Conservation (phyloP, 2,113 vertebrate species). For the Poeciliopsis retropinna region DNA sequence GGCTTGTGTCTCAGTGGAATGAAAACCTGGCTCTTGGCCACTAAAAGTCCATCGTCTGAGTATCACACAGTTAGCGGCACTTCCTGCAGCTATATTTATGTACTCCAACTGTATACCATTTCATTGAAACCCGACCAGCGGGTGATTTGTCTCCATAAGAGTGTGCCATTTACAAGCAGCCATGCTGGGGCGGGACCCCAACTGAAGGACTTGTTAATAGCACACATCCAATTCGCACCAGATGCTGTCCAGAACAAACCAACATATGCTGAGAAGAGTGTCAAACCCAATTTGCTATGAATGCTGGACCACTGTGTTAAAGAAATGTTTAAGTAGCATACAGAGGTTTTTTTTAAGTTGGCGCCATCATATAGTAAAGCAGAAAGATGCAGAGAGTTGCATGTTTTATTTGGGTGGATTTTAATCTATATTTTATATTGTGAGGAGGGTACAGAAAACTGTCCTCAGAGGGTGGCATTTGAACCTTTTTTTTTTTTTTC, state of each 20-base stretch:
- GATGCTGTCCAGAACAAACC: conserved; percentile 72
- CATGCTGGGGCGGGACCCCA: conserved; percentile 75
- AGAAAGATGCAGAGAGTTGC: not conserved
- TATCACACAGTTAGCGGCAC: conserved; percentile 71
- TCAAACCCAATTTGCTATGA: conserved; percentile 60
- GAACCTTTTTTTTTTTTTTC: too few species aligned
- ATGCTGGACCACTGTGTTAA: conserved; percentile 34
- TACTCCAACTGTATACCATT: conserved; percentile 77
- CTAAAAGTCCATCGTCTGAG: conserved; percentile 60
- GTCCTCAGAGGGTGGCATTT: too few species aligned
- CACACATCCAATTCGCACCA: conserved; percentile 77
- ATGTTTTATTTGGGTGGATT: not conserved
- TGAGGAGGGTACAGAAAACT: not conserved
- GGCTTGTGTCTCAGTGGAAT: conserved; percentile 50
- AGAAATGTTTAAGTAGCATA: conserved; percentile 46
- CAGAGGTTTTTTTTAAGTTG: conserved; percentile 11
- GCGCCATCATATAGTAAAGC: not conserved
- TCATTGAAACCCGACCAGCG: conserved; percentile 75
- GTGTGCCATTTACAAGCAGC: conserved; percentile 79
- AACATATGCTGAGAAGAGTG: conserved; percentile 58
- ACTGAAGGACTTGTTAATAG: conserved; percentile 76
- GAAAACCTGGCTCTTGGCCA: conserved; percentile 58
- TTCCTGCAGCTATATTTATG: conserved; percentile 78
- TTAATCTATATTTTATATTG: not conserved
- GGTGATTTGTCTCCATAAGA: conserved; percentile 78